Evolutionary conservation across 2,888 invertebrate genomes (phyloP), one percentile per base, ranked within the genome.

Genomic region (Rotaria macrura): DNA sequence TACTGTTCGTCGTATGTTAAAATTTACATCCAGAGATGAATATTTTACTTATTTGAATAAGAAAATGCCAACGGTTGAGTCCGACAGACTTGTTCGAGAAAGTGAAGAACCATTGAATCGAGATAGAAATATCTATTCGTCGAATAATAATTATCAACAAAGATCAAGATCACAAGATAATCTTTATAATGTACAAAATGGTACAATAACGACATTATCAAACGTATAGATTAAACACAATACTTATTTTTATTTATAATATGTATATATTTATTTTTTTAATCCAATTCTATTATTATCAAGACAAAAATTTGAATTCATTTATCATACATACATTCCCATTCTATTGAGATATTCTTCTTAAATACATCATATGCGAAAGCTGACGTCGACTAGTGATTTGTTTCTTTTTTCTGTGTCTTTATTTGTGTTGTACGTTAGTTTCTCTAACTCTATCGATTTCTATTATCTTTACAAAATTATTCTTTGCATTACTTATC

Each of bases 1-100:
- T 55, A 86, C 84, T 17, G 84, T 83, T 83, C 52, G 86, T 84
- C 74, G 74, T 43, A 86, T 86, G 65, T 57, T 86, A 34, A 65
- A 84, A 84, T 86, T 86, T 54, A 25, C 74, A 14, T 74, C 84
- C 14, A 23, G 12, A 12, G 25, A 83, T 29, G 86, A 86, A 25
- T 86, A 74, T 84, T 84, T 84, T 23, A 54, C 52, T 23, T 86
- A 86, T 84, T 79, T 86, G 49, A 74, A 25, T 43, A 38, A 84
- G 1, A 86, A 86, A 49, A 55, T 86, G 54, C 55, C 84, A 29
- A 4, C 74, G 0, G 54, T 29, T 25, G 20, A 74, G 10, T 84
- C 86, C 5, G 40, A 86, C 34, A 34, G 74, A 74, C 34, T 86
- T 17, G 74, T 72, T 20, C 65, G 20, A 65, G 12, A 79, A 79